Evolutionary conservation across 2,797 vertebrate species (phyloP).

Genomic region (Amazona ochrocephala): DNA sequence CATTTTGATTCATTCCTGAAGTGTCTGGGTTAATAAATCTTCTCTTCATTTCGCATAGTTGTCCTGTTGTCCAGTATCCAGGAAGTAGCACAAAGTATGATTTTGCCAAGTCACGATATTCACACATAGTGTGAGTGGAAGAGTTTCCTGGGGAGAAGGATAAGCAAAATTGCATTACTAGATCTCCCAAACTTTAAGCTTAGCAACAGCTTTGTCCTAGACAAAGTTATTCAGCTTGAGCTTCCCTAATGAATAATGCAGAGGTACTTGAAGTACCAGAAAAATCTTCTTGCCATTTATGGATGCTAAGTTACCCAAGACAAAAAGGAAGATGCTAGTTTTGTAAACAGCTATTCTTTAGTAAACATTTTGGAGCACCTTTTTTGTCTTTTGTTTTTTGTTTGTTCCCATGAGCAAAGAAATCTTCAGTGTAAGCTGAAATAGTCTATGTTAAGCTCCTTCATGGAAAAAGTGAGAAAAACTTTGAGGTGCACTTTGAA

Average conservation of each 20-base stretch:
- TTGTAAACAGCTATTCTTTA: constrained; percentile 78
- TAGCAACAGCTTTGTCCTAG: constrained; percentile 96
- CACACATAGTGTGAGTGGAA: constrained; percentile 77
- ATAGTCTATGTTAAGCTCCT: constrained; percentile 31
- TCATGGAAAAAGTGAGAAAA: constrained; percentile 22
- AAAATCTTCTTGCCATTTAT: constrained; percentile 77
- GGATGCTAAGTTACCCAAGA: constrained; percentile 80
- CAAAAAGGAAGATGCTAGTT: constrained; percentile 75
- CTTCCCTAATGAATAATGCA: constrained; percentile 84
- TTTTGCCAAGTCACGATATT: constrained; percentile 69
- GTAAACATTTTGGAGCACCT: constrained; percentile 62
- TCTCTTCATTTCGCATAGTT: constrained; percentile 50
- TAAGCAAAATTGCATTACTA: constrained; percentile 88
- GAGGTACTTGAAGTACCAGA: constrained; percentile 77
- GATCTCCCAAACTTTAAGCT: constrained; percentile 82
- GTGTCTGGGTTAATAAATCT: constrained; percentile 55
- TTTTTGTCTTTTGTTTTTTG: constrained; percentile 37
- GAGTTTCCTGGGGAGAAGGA: constrained; percentile 79
- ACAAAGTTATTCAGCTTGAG: constrained; percentile 80
- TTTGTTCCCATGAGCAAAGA: constrained; percentile 20
- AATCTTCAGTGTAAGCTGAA: constrained; percentile 24
- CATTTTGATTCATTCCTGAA: constrained; percentile 36
- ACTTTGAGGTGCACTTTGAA: constrained; percentile 33
- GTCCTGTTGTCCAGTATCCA: constrained; percentile 65
- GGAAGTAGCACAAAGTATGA: constrained; percentile 54